Base-by-base conservation (phyloP, 1,140 invertebrate genomes). In the Drosophila subobscura region DNA sequence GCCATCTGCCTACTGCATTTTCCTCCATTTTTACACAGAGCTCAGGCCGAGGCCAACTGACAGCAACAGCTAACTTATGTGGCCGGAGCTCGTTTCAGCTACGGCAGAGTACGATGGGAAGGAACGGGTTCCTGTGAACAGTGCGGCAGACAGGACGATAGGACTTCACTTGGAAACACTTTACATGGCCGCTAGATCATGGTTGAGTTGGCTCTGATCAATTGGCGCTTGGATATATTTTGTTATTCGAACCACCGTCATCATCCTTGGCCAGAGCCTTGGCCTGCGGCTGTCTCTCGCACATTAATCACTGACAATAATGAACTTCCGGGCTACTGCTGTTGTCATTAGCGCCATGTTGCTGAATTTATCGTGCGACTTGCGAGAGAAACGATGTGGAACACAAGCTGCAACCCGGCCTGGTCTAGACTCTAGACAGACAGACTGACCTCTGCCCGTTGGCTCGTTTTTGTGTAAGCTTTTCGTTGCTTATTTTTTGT, bases 251-350 rank as follows among this genome's bases (percentile, higher is more conserved):
- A 12, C 55, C 25, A 27, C 40, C 5, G 23, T 52, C 51, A 37
- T 12, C 7, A 40, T 44, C 45, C 25, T 22, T 2, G 22, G 22
- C 5, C 52, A 22, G 44, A 20, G 10, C 3, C 12, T 25, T 12
- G 10, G 22, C 33, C 60, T 51, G 61, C 66, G 68, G 55, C 68
- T 76, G 67, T 67, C 60, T 76, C 72, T 67, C 60, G 75, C 73
- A 10, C 89, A 90, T 90, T 90, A 90, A 90, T 90, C 89, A 90
- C 89, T 79, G 89, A 77, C 89, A 89, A 90, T 90, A 90, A 90
- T 90, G 89, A 90, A 90, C 89, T 90, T 90, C 89, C 86, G 83
- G 61, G 79, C 60, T 20, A 73, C 84, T 77, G 59, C 78, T 56
- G 60, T 75, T 67, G 83, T 88, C 84, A 88, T 88, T 88, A 88